Base-by-base conservation (phyloP, 2,888 invertebrate genomes). In the Penaeus monodon region DNA sequence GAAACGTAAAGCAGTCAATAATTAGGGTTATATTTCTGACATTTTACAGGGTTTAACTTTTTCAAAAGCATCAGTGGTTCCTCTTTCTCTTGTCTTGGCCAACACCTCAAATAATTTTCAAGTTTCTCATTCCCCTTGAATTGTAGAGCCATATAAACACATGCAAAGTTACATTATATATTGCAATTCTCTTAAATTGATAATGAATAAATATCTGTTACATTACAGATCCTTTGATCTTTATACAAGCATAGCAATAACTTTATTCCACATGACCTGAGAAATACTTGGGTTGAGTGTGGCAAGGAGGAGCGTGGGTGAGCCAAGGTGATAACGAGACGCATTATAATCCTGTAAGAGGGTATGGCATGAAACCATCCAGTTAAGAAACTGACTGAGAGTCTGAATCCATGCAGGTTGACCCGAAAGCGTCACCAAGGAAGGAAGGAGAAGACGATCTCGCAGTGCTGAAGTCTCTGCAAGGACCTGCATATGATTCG, bases 241-340 rank as follows among this genome's bases (percentile, higher is more conserved):
- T 86, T 79, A 88, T 6, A 88, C 76, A 27, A 88, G 76, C 29
- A 88, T 29, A 24, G 89, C 79, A 66, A 88, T 85, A 38, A 89
- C 86, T 70, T 89, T 89, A 70, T 89, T 89, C 89, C 89, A 89
- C 84, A 86, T 89, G 27, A 65, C 22, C 76, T 89, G 89, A 17
- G 86, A 86, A 44, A 89, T 82, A 68, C 27, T 78, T n/a, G 86
- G 78, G 49, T 84, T 88, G 38, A 89, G 84, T 10, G 88, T 88
- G 70, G 89, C 89, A 7, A 89, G 68, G 8, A 85, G 80, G 24
- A 89, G 88, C 20, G 82, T 87, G n/a, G 89, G 86, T 24, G 86
- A 81, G 24, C 64, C 65, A 29, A 89, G 79, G 68, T 89, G 81
- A 63, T 81, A 85, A 27, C 81, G 84, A 20, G 81, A 65, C 3